Evolutionary conservation across 2,888 invertebrate genomes (phyloP), one percentile per base, ranked within the genome.

Genomic region (Helleia helle): DNA sequence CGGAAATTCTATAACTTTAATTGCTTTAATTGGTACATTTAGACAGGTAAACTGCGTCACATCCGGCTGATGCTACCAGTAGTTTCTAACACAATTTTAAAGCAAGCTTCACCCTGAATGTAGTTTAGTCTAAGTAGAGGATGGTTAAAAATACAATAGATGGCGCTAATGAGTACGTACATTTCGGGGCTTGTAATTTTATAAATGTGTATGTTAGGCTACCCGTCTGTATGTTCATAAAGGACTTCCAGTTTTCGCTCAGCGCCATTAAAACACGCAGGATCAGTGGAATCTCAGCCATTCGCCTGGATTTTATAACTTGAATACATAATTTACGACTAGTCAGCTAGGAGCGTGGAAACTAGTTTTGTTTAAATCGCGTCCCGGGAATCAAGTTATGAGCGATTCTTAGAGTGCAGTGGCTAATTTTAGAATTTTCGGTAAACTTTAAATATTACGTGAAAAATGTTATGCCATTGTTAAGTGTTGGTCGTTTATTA

Each of bases 271-370:
- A 74, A 75, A 74, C 70, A 65, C 67, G 65, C 65, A 49, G 67
- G 71, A 74, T 74, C 71, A 70, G 67, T 58, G 58, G 64, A 73
- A 72, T 73, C 71, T 66, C 68, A 59, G 59, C 66, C 65, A 65
- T 69, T 65, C 73, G 62, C 62, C 57, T 56, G 68, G 71, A 65
- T 71, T 76, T 77, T 77, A 77, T 73, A 72, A 71, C 74, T 68
- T 54, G 76, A 75, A 77, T 77, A 75, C 75, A 77, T 77, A 77
- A 77, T 77, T 77, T 77, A 77, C 68, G 56, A 57, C 62, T 49
- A 50, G 55, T 63, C 54, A 52, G 46, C 51, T 41, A 46, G 42
- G 28, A 40, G 40, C 43, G 41, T 39, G 43, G 47, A 24, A 39
- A 51, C 48, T 51, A 50, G 52, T 42, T 50, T 39, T 39, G 39